Percentiles rank a stretch among this genome's conserved stretches.
Evolutionary conservation across 2,888 invertebrate species (phyloP).

Genomic region (Hoplodrina ambigua): DNA sequence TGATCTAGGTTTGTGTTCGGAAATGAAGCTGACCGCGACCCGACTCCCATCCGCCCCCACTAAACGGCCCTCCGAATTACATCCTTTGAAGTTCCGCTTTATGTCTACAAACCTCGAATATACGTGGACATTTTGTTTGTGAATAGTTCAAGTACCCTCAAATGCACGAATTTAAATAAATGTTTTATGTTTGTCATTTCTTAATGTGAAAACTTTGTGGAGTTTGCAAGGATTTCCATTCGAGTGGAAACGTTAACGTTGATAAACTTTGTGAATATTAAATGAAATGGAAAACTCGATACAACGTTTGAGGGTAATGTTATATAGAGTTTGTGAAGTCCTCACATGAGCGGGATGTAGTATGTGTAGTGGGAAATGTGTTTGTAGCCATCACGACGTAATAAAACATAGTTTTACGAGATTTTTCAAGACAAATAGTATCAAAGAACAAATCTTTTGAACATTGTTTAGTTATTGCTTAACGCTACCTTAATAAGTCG

Average conservation of each 20-base stretch:
- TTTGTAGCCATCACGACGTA: conserved; percentile 10
- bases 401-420: background rate
- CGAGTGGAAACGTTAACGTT: conserved; percentile 62
- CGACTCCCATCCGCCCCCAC: conserved; percentile 56
- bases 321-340: conserved; percentile 35
- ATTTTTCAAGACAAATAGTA: background rate
- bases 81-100: conserved; percentile 73
- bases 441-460: background rate
- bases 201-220: conserved; percentile 64
- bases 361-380: conserved; percentile 22
- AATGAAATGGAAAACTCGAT: conserved; percentile 62
- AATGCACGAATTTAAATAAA: conserved; percentile 57
- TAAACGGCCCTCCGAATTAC: conserved; percentile 65
- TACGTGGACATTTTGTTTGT: conserved; percentile 68
- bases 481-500: no score
- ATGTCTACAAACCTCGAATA: conserved; percentile 62
- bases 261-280: conserved; percentile 64
- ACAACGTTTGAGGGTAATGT: conserved; percentile 54
- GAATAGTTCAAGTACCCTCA: conserved; percentile 61
- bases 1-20: conserved; percentile 64
- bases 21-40: conserved; percentile 69
- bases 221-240: conserved; percentile 56
- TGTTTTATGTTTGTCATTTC: conserved; percentile 63
- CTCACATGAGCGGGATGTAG: conserved; percentile 37
- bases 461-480: no score